Evolutionary conservation across 2,113 vertebrate species (phyloP).

Genomic region (Copsychus sechellarum): DNA sequence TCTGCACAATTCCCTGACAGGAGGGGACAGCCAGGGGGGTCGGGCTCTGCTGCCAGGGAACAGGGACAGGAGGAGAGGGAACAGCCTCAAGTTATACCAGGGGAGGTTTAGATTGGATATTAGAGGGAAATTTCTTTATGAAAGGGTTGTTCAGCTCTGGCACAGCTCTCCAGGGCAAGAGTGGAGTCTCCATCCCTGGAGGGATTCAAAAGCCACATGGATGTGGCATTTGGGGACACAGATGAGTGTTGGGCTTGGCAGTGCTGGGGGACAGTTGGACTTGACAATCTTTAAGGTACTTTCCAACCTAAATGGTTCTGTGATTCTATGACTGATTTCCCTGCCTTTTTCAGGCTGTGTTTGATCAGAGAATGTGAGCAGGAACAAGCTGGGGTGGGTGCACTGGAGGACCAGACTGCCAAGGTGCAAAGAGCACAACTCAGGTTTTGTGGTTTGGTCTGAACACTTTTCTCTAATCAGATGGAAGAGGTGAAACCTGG

Average conservation of each 20-base stretch:
- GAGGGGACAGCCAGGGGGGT: neutral
- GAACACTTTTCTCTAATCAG: neutral
- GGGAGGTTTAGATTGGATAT: neutral
- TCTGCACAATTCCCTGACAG: neutral
- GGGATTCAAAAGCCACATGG: neutral
- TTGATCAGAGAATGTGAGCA: neutral
- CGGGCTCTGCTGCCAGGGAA: rapidly evolving
- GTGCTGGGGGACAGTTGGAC: neutral
- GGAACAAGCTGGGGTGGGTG: neutral
- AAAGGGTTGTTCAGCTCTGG: neutral
- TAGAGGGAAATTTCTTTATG: neutral
- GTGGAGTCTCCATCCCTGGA: neutral
- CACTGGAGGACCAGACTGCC: neutral
- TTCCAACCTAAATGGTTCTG: neutral
- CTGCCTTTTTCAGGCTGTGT: neutral
- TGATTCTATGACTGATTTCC: neutral
- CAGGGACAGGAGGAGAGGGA: neutral
- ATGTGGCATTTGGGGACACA: neutral
- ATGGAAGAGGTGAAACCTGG: neutral
- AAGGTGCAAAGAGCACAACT: neutral
- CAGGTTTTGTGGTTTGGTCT: neutral
- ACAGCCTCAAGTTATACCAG: rapidly evolving
- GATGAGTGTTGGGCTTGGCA: neutral
- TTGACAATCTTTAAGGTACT: neutral
- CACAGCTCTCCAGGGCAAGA: neutral